phyloP scores from a whole-genome alignment of 1,140 invertebrate species.

The Brevipalpus yothersi region DNA sequence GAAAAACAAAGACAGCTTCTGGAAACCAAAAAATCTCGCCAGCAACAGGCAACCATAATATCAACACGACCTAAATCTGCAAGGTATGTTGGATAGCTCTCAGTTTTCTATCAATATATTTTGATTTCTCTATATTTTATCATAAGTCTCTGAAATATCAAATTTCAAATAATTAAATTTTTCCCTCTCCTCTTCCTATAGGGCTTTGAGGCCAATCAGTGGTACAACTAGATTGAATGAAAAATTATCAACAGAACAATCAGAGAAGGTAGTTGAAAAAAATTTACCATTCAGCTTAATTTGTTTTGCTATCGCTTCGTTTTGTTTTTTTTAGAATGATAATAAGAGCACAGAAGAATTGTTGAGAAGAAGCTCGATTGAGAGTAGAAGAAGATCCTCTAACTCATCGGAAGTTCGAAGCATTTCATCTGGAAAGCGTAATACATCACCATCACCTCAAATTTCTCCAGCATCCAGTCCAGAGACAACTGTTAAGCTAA shows the following conservation, averaged over 20 bases:
- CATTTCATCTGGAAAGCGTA: not conserved
- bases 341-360: too few species aligned
- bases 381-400: too few species aligned
- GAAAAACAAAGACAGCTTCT: conserved; percentile 7
- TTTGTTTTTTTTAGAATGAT: too few species aligned
- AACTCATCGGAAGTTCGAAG: too few species aligned
- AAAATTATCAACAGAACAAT: not conserved
- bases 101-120: not conserved
- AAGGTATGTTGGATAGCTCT: not conserved
- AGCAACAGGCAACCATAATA: conserved; percentile 1
- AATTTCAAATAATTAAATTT: not conserved
- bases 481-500: not conserved
- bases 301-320: too few species aligned
- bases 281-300: too few species aligned
- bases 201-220: not conserved
- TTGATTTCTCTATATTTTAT: not conserved
- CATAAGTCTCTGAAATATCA: too few species aligned
- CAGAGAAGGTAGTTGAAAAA: too few species aligned
- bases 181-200: not conserved
- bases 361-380: too few species aligned
- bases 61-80: not conserved
- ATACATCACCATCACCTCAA: not conserved
- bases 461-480: not conserved
- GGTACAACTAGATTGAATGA: not conserved
- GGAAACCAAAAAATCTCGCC: conserved; percentile 8